Base-by-base conservation (phyloP, 2,888 invertebrate genomes). In the Eupithecia abbreviata region DNA sequence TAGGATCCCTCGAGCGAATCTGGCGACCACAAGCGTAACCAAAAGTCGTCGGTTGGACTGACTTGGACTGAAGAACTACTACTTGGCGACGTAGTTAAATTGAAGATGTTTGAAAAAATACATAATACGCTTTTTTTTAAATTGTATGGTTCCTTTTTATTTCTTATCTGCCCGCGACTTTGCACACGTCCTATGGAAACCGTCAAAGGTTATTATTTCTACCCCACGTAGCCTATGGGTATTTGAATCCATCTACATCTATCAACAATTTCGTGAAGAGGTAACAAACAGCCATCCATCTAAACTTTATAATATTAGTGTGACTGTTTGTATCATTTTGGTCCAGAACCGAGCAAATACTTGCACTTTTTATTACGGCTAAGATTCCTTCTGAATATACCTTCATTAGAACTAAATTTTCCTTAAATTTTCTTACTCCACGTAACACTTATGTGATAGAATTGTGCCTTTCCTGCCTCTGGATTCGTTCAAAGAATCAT, bases 11-110 rank as follows among this genome's bases (percentile, higher is more conserved):
- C n/a, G 62, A 65, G 75, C 74, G 62, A 76, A 75, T 67, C 71
- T 71, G 71, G 73, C 51, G 62, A 77, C 81, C 80, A 74, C 80
- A 81, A 76, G 72, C 75, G 70, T 72, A 70, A 76, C 71, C 71
- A 78, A 74, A 70, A 73, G 41, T 72, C 76, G 62, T 62, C 30
- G 62, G 74, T 76, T 62, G 70, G 71, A 70, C 73, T 65, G 65
- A 66, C 71, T 18, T n/a, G 68, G 43, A 74, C 13, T 58, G 65
- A 7, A 30, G 45, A 77, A 73, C n/a, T 47, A 2, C n/a, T 10
- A 47, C 47, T 47, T 47, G 47, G 47, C 30, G 30, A 30, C 30
- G 30, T 30, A 30, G 30, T 30, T 30, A 30, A 30, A 30, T 30
- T 30, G 30, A 30, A 30, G 30, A 30, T 30, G 30, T 30, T 30